Base-by-base conservation (phyloP, 2,888 invertebrate species). In the Microctonus hyperodae region DNA sequence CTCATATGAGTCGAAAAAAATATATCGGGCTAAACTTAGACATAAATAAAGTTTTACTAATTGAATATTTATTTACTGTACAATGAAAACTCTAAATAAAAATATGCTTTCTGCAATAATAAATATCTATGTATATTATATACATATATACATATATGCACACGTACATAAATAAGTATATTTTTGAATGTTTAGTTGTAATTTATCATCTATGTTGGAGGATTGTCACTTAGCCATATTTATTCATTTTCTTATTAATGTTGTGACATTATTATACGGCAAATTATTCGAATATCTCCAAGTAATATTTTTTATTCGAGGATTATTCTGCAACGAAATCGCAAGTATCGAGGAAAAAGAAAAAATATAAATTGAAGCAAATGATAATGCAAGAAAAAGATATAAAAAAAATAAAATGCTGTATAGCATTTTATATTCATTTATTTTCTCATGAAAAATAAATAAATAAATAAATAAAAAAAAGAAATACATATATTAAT, bases 1-100 rank as follows among this genome's bases (percentile, higher is more conserved):
- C 37, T 40, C n/a, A 37, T 40, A 37, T 25, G 51, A 51, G 48
- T 1, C 10, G 23, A 25, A 22, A 16, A 23, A 40, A 35, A 63
- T 60, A 28, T 13, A 50, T 50, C 51, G 23, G 61, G 50, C 51
- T 61, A 72, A 65, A 73, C 50, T 69, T 69, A 69, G 62, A 50
- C 66, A 71, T 67, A 65, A 58, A 64, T 63, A 68, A 68, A 66
- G 73, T 75, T 75, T 74, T 78, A 81, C 77, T 80, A 81, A 81
- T 81, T 74, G 71, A 73, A 73, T 73, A 78, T 79, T 79, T 80
- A 80, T 81, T 79, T 79, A 79, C 79, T 81, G 81, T 81, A 81
- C 75, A 78, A 81, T 80, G 77, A 74, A 80, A 80, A 33, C 61
- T 73, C 75, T 73, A 81, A 81, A 80, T 80, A 81, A 81, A 79